A percentile compares a stretch with the other conserved stretches of the same genome.
Evolutionary conservation across 53 echinoderm and acorn worm species (phyloP).

Genomic region (Echinarachnius parma): DNA sequence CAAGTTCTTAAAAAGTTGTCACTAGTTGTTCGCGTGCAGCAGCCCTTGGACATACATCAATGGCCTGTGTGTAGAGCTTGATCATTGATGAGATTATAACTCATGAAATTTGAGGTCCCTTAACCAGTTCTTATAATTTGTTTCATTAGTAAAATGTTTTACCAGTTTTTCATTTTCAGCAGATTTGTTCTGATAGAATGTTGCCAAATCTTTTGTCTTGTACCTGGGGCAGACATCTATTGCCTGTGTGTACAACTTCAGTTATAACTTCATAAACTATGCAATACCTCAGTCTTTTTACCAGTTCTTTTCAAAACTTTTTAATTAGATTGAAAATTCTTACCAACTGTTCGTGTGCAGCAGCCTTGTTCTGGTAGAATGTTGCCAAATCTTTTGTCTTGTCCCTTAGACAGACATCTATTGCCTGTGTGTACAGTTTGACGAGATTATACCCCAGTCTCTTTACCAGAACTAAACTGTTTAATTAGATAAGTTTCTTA

Average conservation of each 20-base stretch:
- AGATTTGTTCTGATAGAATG: constrained; percentile 92
- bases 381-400: constrained; percentile 73
- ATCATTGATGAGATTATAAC: too few species aligned
- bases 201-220: constrained; percentile 75
- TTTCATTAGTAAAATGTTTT: too few species aligned
- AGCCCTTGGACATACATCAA: too few species aligned
- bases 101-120: too few species aligned
- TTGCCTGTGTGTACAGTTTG: constrained; percentile 87
- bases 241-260: constrained; percentile 87
- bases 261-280: too few species aligned
- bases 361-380: constrained; percentile 79
- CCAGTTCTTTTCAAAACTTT: too few species aligned
- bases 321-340: background rate
- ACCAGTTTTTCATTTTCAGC: constrained; percentile 95
- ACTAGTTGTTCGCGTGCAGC: too few species aligned
- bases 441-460: too few species aligned
- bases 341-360: constrained; percentile 87
- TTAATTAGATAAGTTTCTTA: constrained; percentile 25
- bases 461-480: background rate
- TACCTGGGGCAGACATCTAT: constrained; percentile 75
- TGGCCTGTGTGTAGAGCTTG: too few species aligned
- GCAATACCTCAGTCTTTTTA: too few species aligned
- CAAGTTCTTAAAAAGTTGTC: too few species aligned
- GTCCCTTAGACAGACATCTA: constrained; percentile 65
- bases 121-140: too few species aligned